Conservation (phyloP, 2,113 vertebrate genomes). For the Callithrix jacchus region DNA sequence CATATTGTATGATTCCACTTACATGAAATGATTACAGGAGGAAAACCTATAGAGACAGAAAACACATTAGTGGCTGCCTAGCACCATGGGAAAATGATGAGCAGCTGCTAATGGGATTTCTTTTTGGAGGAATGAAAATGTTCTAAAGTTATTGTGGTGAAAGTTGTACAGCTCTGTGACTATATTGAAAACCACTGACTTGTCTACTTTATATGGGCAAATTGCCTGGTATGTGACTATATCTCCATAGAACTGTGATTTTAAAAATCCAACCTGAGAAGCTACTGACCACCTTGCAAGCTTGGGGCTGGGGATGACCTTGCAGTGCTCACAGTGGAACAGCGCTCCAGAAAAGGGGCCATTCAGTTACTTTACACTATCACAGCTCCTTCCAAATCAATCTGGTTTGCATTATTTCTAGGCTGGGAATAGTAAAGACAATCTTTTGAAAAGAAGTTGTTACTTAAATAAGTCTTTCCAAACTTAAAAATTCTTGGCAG, state of each 20-base stretch:
- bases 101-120: too few species aligned
- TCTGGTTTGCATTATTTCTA: slow-evolving; percentile 56
- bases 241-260: not conserved
- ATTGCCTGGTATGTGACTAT: not conserved
- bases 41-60: too few species aligned
- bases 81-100: too few species aligned
- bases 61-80: too few species aligned
- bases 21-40: too few species aligned
- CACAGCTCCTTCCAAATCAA: slow-evolving; percentile 37
- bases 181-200: not conserved
- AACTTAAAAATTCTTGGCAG: slow-evolving; percentile 65
- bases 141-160: too few species aligned
- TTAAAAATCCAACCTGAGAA: not conserved
- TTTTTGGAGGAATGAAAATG: too few species aligned
- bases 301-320: not conserved
- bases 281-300: not conserved
- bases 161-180: too few species aligned
- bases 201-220: not conserved
- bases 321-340: not conserved
- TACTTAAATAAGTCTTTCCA: slow-evolving; percentile 47
- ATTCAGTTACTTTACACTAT: not conserved
- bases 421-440: slow-evolving; percentile 41
- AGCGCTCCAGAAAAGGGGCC: not conserved
- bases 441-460: slow-evolving; percentile 52
- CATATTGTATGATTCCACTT: too few species aligned